Conservation (phyloP, 2,888 invertebrate species). For the Mesorhabditis sp. region DNA sequence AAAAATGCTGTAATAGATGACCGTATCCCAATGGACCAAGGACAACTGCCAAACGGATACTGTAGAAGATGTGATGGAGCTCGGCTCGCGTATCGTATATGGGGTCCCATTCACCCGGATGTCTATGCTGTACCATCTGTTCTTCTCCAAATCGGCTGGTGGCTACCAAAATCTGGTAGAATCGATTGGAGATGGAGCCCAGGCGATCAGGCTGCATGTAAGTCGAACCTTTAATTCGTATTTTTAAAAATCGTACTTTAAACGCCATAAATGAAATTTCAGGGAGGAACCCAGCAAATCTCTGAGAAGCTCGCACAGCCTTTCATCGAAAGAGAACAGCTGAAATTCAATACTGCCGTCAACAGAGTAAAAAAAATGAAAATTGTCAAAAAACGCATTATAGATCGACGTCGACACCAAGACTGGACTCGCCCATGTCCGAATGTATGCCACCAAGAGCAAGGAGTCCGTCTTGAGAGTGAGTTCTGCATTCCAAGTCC, state of each 20-base stretch:
- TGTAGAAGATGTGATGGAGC: conserved; percentile 24
- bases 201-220: conserved; percentile 16
- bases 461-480: background rate
- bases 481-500: background rate
- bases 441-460: conserved; percentile 2
- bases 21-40: conserved; percentile 25
- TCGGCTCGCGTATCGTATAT: conserved; percentile 23
- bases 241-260: background rate
- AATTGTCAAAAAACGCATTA: background rate
- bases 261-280: conserved; percentile 8
- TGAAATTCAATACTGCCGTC: conserved; percentile 7
- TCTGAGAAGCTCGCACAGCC: conserved; percentile 16
- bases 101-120: conserved; percentile 26
- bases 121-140: conserved; percentile 29
- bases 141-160: conserved; percentile 28
- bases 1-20: conserved; percentile 14
- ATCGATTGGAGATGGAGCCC: conserved; percentile 26
- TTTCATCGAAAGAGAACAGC: background rate
- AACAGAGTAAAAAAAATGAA: background rate
- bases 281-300: conserved; percentile 27
- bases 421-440: conserved; percentile 4
- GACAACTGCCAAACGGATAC: conserved; percentile 26
- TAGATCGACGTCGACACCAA: conserved; percentile 10
- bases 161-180: conserved; percentile 22
- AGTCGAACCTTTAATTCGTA: background rate